Percentiles rank a stretch among this genome's conserved stretches.
phyloP scores from a whole-genome alignment of 2,797 vertebrate genomes.

The Urophycis tenuis region DNA sequence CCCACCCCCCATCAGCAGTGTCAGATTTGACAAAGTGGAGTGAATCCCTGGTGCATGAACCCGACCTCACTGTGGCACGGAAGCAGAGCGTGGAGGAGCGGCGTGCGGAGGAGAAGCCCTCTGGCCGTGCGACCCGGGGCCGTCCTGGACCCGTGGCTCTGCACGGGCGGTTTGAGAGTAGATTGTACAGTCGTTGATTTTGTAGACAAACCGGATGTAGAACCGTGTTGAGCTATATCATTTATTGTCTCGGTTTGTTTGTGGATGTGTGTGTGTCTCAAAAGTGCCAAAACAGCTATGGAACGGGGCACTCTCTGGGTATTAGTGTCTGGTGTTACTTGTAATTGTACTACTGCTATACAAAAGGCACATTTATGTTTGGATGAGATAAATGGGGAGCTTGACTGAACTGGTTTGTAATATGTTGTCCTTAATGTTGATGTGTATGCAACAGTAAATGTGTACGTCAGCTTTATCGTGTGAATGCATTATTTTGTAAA shows the following conservation, averaged over 20 bases:
- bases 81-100: background rate
- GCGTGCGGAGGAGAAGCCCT: background rate
- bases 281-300: slow-evolving; percentile 5
- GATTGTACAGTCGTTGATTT: background rate
- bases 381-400: background rate
- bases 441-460: slow-evolving; percentile 43
- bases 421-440: slow-evolving; percentile 30
- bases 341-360: background rate
- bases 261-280: background rate
- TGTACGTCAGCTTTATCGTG: slow-evolving; percentile 36
- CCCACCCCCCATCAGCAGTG: too few relatives aligned
- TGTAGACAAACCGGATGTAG: background rate
- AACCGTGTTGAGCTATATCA: background rate
- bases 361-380: background rate
- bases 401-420: slow-evolving; percentile 3
- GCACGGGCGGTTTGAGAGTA: background rate
- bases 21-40: background rate
- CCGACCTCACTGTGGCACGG: too few relatives aligned
- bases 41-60: background rate
- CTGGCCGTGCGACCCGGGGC: background rate
- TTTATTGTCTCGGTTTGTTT: background rate
- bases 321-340: background rate
- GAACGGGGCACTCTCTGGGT: background rate
- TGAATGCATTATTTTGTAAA: background rate
- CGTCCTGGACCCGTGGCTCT: background rate